phyloP scores from a whole-genome alignment of 2,888 invertebrate species.

The Rhopalosiphum nymphaeae region DNA sequence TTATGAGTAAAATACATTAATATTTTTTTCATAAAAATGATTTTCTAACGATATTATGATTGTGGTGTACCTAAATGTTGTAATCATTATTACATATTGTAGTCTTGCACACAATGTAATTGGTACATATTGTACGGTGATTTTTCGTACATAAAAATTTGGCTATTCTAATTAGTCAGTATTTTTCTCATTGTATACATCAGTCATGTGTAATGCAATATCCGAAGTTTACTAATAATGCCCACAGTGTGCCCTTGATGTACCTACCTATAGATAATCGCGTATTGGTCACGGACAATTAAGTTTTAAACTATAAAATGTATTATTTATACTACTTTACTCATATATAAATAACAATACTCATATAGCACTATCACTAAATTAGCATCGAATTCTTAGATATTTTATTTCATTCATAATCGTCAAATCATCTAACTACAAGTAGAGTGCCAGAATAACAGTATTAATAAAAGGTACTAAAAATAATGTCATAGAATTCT shows the following conservation, averaged over 20 bases:
- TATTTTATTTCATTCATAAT: neutral
- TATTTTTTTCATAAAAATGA: neutral
- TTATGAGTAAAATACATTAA: neutral
- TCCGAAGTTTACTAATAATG: slow-evolving; percentile 30
- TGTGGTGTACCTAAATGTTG: neutral
- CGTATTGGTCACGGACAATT: slow-evolving; percentile 49
- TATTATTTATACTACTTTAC: slow-evolving; percentile 4
- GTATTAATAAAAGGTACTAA: neutral
- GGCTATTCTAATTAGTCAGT: neutral
- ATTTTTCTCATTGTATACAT: slow-evolving; percentile 18
- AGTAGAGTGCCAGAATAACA: neutral
- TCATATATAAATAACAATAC: slow-evolving; percentile 10
- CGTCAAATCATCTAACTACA: neutral
- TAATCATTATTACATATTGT: neutral
- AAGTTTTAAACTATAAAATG: slow-evolving; percentile 15
- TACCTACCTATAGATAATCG: neutral
- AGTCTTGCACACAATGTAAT: neutral
- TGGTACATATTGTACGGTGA: neutral
- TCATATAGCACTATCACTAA: neutral
- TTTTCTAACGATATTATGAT: neutral
- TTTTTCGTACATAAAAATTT: neutral
- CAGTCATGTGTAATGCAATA: neutral
- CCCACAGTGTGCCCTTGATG: slow-evolving; percentile 38
- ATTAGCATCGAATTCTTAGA: slow-evolving; percentile 12
- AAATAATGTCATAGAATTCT: neutral